phyloP scores from a whole-genome alignment of 2,113 vertebrate species.

The Heterotis niloticus region DNA sequence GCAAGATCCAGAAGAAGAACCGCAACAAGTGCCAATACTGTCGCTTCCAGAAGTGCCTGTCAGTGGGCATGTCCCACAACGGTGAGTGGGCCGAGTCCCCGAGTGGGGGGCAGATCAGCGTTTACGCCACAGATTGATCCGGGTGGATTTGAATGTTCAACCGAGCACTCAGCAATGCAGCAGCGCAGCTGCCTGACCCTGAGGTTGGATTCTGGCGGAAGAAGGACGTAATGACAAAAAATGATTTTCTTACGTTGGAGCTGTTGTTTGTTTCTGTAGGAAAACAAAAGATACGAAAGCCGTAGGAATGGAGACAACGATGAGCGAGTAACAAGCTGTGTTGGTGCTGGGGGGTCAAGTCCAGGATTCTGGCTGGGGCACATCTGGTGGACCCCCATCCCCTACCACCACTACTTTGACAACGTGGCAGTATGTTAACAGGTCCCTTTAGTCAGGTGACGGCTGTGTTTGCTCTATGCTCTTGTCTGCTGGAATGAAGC shows the following conservation, averaged over 20 bases:
- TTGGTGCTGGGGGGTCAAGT: background rate
- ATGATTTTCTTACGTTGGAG: too few relatives aligned
- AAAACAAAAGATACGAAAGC: too few relatives aligned
- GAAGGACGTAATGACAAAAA: too few relatives aligned
- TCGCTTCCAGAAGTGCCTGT: constrained; percentile 98
- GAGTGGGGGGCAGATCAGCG: background rate
- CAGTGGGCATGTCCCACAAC: constrained; percentile 97
- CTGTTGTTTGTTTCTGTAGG: background rate
- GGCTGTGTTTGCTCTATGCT: constrained; percentile 12
- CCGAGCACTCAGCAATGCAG: too few relatives aligned
- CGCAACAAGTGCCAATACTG: constrained; percentile 99
- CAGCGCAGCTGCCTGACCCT: background rate
- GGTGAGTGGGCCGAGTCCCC: constrained; percentile 68
- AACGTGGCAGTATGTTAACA: background rate
- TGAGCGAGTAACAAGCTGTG: background rate
- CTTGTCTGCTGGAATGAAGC: background rate
- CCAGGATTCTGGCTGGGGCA: background rate
- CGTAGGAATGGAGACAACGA: background rate
- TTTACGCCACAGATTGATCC: too few relatives aligned
- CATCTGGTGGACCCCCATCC: constrained; percentile 19
- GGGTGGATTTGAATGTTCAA: too few relatives aligned
- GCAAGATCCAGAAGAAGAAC: constrained; percentile 98
- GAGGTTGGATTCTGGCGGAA: background rate
- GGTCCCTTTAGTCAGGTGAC: constrained; percentile 4
- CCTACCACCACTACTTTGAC: constrained; percentile 11